Percentiles rank a stretch among this genome's conserved stretches.
Conservation (phyloP, 2,888 invertebrate species). For the Dyspetes luteomarginatus region DNA sequence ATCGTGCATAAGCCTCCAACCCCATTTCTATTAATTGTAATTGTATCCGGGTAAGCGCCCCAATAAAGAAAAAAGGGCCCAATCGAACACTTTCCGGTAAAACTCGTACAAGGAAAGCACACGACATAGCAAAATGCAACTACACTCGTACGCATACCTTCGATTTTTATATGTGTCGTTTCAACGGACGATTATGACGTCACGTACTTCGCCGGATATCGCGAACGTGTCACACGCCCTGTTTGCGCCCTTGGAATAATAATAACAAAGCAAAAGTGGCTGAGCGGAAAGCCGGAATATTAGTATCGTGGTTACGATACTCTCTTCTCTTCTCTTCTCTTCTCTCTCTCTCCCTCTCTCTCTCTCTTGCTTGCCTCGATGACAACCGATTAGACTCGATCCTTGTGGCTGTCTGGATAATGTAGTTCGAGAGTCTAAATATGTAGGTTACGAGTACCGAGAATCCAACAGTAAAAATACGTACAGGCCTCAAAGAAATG, state of each 20-base stretch:
- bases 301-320: slow-evolving; percentile 21
- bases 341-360: slow-evolving; percentile 22
- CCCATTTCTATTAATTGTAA: no score
- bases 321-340: slow-evolving; percentile 3
- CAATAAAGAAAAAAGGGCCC: not conserved
- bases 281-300: slow-evolving; percentile 48
- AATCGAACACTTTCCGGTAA: slow-evolving; percentile 9
- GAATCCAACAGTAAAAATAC: slow-evolving; percentile 53
- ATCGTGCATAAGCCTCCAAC: no score
- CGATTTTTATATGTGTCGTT: no score
- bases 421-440: slow-evolving; percentile 52
- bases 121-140: slow-evolving; percentile 45
- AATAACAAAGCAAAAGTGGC: slow-evolving; percentile 71
- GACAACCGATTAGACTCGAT: slow-evolving; percentile 50
- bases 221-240: slow-evolving; percentile 78
- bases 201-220: slow-evolving; percentile 82
- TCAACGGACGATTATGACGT: slow-evolving; percentile 77
- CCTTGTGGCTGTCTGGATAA: slow-evolving; percentile 49
- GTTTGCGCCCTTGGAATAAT: slow-evolving; percentile 79
- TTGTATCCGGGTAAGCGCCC: no score
- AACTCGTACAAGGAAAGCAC: slow-evolving; percentile 12
- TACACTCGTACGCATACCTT: slow-evolving; percentile 49
- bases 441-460: slow-evolving; percentile 57
- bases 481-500: not conserved
- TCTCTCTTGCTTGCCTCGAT: slow-evolving; percentile 3